phyloP scores from a whole-genome alignment of 2,888 invertebrate species.

The Lasioglossum calceatum region DNA sequence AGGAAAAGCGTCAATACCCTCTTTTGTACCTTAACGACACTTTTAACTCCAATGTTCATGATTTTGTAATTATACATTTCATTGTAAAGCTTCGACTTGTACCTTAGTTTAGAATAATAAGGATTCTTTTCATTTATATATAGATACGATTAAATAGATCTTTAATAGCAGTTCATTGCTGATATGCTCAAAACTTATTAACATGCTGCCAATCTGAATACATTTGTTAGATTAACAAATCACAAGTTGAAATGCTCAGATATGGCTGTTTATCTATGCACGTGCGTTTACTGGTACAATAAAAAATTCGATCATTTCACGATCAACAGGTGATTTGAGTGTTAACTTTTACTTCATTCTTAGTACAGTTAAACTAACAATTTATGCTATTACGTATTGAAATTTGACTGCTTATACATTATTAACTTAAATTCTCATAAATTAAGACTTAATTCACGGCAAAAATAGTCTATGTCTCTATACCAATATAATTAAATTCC shows the following conservation, averaged over 20 bases:
- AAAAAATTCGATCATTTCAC: background rate
- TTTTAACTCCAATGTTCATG: conserved; percentile 30
- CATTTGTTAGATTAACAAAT: conserved; percentile 15
- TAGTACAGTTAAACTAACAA: conserved; percentile 1
- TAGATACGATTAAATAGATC: background rate
- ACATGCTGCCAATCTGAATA: conserved; percentile 20
- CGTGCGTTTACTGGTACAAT: conserved; percentile 7
- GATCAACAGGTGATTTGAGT: background rate
- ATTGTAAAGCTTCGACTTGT: conserved; percentile 7
- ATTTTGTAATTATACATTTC: conserved; percentile 26
- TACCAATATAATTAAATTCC: conserved; percentile 8
- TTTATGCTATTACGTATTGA: background rate
- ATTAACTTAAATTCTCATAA: background rate
- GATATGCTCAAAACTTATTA: background rate
- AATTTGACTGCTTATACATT: background rate
- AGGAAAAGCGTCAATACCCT: conserved; percentile 30
- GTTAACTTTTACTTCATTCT: background rate
- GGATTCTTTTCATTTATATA: conserved; percentile 11
- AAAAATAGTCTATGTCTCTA: background rate
- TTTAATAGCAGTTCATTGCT: background rate
- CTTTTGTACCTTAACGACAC: conserved; percentile 13
- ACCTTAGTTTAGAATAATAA: conserved; percentile 1
- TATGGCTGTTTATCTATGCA: conserved; percentile 1
- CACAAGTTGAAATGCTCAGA: background rate
- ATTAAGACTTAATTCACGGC: background rate